These are phyloP conservation scores for Parazoanthus darwini DNA, from an alignment of 92 coral and sea anemone species.

Conservation along the genomic window DNA sequence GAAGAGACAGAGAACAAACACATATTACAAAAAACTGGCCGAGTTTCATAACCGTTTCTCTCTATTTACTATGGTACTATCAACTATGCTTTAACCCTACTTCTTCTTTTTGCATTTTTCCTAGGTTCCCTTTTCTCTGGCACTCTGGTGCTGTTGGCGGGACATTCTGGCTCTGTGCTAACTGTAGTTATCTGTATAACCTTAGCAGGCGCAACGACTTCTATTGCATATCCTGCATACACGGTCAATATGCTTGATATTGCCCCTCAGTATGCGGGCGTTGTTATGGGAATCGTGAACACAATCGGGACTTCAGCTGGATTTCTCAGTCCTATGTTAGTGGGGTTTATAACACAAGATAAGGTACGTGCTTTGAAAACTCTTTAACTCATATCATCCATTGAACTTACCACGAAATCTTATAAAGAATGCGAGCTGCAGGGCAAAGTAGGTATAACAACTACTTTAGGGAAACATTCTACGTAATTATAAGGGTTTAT, in stretches of 20 bases:
- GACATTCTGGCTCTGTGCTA: slow-evolving; percentile 72
- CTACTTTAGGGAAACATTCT: no score
- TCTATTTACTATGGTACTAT: no score
- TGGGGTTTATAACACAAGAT: slow-evolving; percentile 85
- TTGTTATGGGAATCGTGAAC: slow-evolving; percentile 92
- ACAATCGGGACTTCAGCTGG: slow-evolving; percentile 94
- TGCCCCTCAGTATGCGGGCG: slow-evolving; percentile 90
- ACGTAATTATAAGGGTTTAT: no score
- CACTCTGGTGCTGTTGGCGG: slow-evolving; percentile 71
- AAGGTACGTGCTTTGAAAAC: slow-evolving; percentile 58
- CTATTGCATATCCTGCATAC: slow-evolving; percentile 89
- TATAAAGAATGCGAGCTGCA: no score
- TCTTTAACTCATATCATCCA: no score
- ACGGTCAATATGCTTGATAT: slow-evolving; percentile 98
- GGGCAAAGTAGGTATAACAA: no score
- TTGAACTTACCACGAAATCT: no score
- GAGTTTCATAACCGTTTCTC: no score
- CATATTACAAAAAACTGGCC: no score
- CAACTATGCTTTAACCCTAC: background rate
- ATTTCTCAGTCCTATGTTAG: slow-evolving; percentile 89
- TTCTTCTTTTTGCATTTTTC: background rate
- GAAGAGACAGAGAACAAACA: no score
- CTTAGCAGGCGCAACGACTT: slow-evolving; percentile 86
- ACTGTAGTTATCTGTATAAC: slow-evolving; percentile 83
- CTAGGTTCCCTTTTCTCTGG: slow-evolving; percentile 79